Evolutionary conservation across 1,140 invertebrate species (phyloP), one percentile per base, ranked within the genome.

Genomic region (Trichoplusia ni): DNA sequence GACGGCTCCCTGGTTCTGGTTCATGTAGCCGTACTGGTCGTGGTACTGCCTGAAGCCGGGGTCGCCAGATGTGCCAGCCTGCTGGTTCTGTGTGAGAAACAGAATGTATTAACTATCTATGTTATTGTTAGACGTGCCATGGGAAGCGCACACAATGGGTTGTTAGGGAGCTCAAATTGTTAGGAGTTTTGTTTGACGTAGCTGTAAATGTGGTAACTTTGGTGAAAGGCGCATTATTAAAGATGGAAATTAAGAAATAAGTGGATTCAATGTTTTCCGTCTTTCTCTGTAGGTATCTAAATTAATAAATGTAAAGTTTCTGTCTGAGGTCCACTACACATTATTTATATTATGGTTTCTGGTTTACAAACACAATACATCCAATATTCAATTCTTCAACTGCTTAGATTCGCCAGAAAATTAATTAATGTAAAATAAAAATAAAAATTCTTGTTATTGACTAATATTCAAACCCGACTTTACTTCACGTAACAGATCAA

Each of bases 1-100:
- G 6, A 75, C 79, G 68, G 90, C 78, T 16, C 74, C 82, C 69
- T 78, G 77, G 58, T 74, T 89, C 77, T 84, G 90, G 65, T 81
- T 91, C 82, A 81, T 88, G 77, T 88, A 91, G 47, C 71, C 84
- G 78, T 83, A 91, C 74, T 78, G 83, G 69, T 90, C 89, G 69
- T 83, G 84, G 67, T 84, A 90, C 47, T 83, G 86, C 73, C 87
- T 82, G 68, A 84, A 84, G 46, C 46, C 46, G n/a, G n/a, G n/a
- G 73, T 90, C 87, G 4, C 75, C 82, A 4, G 87, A 90, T n/a
- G 84, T 79, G 38, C 87, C 86, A 5, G 84, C 81, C 72, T 90
- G 84, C 63, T 86, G 82, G 47, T 89, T 88, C 85, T 90, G 81
- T 35, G 68, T 60, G 81, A 67, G 13, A 49, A 67, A 67, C 49